Conservation (phyloP, 2,888 invertebrate genomes). For the Tenthredo livida region DNA sequence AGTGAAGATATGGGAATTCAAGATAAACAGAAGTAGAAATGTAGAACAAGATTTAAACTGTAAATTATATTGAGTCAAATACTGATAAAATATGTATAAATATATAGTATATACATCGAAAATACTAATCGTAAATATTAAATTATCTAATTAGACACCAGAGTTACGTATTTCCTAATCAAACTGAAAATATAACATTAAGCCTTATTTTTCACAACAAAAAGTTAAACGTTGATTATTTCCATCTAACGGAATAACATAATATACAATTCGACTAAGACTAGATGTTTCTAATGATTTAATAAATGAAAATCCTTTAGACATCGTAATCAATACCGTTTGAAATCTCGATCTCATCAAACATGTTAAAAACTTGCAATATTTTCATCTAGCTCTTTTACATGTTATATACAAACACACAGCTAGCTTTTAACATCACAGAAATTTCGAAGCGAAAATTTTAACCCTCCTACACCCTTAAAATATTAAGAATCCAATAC, state of each 20-base stretch:
- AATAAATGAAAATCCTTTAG: neutral
- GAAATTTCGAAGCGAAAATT: constrained; percentile 2
- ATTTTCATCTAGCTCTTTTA: neutral
- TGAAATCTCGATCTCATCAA: neutral
- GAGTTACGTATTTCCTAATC: neutral
- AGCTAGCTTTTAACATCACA: constrained; percentile 25
- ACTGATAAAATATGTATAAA: constrained; percentile 7
- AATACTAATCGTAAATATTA: neutral
- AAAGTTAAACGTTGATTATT: neutral
- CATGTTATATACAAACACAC: constrained; percentile 30
- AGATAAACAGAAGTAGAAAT: constrained; percentile 8
- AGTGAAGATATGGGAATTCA: neutral
- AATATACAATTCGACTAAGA: neutral
- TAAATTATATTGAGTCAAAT: constrained; percentile 5
- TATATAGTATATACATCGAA: neutral
- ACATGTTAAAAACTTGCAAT: neutral
- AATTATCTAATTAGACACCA: constrained; percentile 12
- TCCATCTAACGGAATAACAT: neutral
- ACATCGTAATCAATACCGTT: neutral
- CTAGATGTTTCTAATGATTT: neutral
- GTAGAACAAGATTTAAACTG: neutral
- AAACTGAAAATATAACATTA: constrained; percentile 7
- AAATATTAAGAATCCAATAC: constrained; percentile 32
- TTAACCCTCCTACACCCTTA: neutral
- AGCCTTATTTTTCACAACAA: neutral